Evolutionary conservation across 1,140 invertebrate genomes (phyloP).

Genomic region (Neodiprion virginianus): DNA sequence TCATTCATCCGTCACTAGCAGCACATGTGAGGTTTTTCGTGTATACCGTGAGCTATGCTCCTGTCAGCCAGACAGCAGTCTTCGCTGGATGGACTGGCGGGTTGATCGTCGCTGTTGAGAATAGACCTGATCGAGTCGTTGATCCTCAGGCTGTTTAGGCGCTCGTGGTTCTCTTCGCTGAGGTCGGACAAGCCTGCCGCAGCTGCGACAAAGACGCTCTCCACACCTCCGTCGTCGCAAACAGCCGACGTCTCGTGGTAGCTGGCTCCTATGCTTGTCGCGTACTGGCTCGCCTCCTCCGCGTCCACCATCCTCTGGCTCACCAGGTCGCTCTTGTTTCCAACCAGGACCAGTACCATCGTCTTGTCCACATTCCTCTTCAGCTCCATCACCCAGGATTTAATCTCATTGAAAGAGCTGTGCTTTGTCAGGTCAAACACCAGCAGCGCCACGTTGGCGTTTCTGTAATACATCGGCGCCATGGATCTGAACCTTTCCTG

Average conservation of each 20-base stretch:
- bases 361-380: constrained; percentile 77
- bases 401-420: constrained; percentile 75
- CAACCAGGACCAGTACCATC: constrained; percentile 81
- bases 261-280: constrained; percentile 79
- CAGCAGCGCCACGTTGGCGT: constrained; percentile 85
- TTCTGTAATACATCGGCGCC: constrained; percentile 93
- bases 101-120: constrained; percentile 36
- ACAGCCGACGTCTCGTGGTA: constrained; percentile 87
- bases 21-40: constrained; percentile 64
- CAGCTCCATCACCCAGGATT: constrained; percentile 83
- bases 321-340: constrained; percentile 83
- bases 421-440: constrained; percentile 86
- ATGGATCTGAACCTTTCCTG: constrained; percentile 80
- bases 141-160: constrained; percentile 53
- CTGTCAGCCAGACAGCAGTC: constrained; percentile 43
- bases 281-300: constrained; percentile 78
- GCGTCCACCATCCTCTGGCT: constrained; percentile 68
- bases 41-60: constrained; percentile 68
- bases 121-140: constrained; percentile 60
- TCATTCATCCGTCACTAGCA: constrained; percentile 49
- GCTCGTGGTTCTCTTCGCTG: constrained; percentile 25
- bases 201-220: constrained; percentile 72
- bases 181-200: constrained; percentile 66
- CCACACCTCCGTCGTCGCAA: constrained; percentile 77
- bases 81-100: constrained; percentile 42